These are phyloP conservation scores for Epiblema foenella DNA, from an alignment of 2,888 invertebrate species.

Conservation along the genomic window DNA sequence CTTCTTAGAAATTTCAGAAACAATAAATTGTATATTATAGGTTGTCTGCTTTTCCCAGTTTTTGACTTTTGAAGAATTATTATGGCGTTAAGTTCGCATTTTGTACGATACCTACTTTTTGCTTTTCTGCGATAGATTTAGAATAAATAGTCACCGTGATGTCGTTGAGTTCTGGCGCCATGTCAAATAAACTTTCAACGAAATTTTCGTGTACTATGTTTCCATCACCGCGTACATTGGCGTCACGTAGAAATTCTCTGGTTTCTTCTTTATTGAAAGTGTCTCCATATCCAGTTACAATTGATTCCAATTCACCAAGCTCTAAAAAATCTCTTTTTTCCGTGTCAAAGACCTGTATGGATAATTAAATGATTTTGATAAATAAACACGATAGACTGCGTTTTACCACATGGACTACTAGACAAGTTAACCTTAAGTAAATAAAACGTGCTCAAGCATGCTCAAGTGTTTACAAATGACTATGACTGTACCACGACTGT, in stretches of 20 bases:
- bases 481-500: no score
- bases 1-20: no score
- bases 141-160: constrained; percentile 58
- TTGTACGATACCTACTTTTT: no score
- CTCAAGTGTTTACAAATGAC: no score
- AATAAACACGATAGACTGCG: neutral
- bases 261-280: constrained; percentile 62
- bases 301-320: constrained; percentile 62
- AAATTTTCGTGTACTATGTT: constrained; percentile 70
- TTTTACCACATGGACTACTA: no score
- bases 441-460: no score
- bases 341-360: constrained; percentile 72
- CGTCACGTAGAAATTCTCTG: constrained; percentile 70
- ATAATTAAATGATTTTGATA: neutral
- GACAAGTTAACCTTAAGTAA: no score
- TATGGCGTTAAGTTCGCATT: no score
- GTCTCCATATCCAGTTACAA: constrained; percentile 64
- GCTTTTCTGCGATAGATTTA: neutral
- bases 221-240: constrained; percentile 72
- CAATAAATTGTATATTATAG: no score
- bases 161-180: constrained; percentile 70
- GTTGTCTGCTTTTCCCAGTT: no score
- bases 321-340: constrained; percentile 70
- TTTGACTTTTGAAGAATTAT: no score
- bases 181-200: constrained; percentile 67